phyloP scores from a whole-genome alignment of 53 echinoderm and acorn worm species.

The Stichopus horrens region DNA sequence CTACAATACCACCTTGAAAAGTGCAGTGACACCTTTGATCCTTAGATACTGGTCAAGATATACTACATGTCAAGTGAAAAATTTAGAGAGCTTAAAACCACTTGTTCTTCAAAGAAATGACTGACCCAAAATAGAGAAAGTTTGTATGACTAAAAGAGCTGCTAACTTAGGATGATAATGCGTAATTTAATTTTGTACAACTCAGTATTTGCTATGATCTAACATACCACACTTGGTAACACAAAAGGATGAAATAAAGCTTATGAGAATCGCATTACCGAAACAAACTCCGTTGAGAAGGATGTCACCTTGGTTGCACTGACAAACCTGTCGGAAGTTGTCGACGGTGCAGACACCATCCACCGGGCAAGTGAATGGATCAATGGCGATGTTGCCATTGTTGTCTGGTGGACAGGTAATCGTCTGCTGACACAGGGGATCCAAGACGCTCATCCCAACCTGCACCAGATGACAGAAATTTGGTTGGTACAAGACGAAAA shows the following conservation, averaged over 20 bases:
- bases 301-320: background rate
- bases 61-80: no score
- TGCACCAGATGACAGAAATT: background rate
- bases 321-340: constrained; percentile 12
- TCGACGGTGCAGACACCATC: background rate
- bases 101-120: background rate
- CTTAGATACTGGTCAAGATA: no score
- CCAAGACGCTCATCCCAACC: background rate
- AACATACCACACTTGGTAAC: background rate
- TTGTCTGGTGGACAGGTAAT: constrained; percentile 19
- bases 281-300: background rate
- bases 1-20: no score
- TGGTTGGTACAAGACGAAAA: no score
- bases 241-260: background rate
- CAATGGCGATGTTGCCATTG: background rate
- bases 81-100: no score
- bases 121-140: background rate
- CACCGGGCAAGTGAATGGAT: background rate
- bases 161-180: background rate
- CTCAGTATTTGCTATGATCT: background rate
- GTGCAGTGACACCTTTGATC: no score
- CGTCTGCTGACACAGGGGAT: background rate
- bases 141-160: background rate
- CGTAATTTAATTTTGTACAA: no score
- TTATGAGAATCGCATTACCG: background rate